Conservation (phyloP, 2,888 invertebrate genomes). For the Trissolcus brochymenae region DNA sequence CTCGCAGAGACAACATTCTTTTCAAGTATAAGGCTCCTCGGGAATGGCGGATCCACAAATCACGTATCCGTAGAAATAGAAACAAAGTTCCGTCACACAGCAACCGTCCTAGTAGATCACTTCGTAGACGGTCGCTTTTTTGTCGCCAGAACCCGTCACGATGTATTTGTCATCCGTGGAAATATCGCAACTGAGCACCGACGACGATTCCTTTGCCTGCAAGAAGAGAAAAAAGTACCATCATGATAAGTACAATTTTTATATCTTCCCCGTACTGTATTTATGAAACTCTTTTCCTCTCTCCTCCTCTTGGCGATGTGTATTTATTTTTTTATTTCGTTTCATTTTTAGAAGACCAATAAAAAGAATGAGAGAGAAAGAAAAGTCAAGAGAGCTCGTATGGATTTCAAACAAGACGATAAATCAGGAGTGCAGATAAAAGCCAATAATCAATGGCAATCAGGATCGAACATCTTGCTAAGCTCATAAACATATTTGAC, state of each 20-base stretch:
- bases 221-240: constrained; percentile 66
- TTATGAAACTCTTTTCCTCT: too few species aligned
- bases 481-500: constrained; percentile 48
- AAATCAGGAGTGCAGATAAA: constrained; percentile 12
- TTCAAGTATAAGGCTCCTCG: constrained; percentile 45
- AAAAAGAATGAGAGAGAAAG: too few species aligned
- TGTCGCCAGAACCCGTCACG: constrained; percentile 98
- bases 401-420: neutral
- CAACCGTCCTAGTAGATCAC: constrained; percentile 84
- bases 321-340: too few species aligned
- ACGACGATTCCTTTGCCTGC: constrained; percentile 97
- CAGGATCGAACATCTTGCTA: constrained; percentile 15
- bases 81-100: constrained; percentile 31
- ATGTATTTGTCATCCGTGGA: constrained; percentile 98
- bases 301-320: too few species aligned
- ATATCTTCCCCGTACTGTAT: too few species aligned
- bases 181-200: constrained; percentile 98
- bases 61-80: neutral
- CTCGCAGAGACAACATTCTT: constrained; percentile 39
- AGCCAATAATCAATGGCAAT: constrained; percentile 33
- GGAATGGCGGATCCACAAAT: constrained; percentile 26
- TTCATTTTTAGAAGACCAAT: too few species aligned
- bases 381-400: too few species aligned
- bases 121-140: constrained; percentile 98
- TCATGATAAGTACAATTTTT: neutral